Evolutionary conservation across 2,113 vertebrate genomes (phyloP), one percentile per base, ranked within the genome.

Genomic region (Cyanoderma ruficeps): DNA sequence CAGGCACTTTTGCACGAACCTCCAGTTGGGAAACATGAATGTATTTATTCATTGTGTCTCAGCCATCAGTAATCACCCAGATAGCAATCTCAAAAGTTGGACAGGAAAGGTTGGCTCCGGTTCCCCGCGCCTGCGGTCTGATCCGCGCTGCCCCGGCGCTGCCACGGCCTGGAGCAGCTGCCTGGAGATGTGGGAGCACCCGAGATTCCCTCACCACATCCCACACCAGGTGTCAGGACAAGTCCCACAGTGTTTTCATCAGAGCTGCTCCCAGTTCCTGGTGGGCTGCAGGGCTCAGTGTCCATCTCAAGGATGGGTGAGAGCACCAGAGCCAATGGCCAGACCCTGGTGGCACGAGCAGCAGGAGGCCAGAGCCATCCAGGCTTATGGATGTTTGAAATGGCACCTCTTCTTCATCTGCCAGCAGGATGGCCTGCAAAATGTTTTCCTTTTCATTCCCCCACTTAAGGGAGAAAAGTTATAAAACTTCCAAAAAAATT

Each of bases 11-110:
- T 46, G 68, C 90, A 93, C 6, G 5, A 96, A 94, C 83, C 90
- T 93, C 69, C 83, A 82, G 77, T 95, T 81, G 86, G 80, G 89
- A 87, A 92, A 90, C 55, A 89, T 53, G 80, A 83, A 94, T 86
- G 60, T 70, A 93, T 95, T 96, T 89, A 94, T 96, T 96, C 93
- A 87, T 20, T 55, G 57, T 87, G 76, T 20, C 90, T 78, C 37
- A 87, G 76, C 71, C 83, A 68, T 88, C 74, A 90, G 81, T 67
- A 87, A 95, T 88, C 84, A 61, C 63, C 33, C 81, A 93, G 94
- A 94, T 87, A 87, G n/a, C 30, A 59, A 94, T 97, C 92, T 89
- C 10, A 88, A 65, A 94, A 95, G 70, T 60, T 93, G 86, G 85
- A 81, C 92, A 94, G 69, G 68, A 78, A 42, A 35, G 42, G 80